A percentile compares a stretch with the other conserved stretches of the same genome.
Evolutionary conservation across 2,797 vertebrate species (phyloP).

Genomic region (Myiotriccus ornatus): DNA sequence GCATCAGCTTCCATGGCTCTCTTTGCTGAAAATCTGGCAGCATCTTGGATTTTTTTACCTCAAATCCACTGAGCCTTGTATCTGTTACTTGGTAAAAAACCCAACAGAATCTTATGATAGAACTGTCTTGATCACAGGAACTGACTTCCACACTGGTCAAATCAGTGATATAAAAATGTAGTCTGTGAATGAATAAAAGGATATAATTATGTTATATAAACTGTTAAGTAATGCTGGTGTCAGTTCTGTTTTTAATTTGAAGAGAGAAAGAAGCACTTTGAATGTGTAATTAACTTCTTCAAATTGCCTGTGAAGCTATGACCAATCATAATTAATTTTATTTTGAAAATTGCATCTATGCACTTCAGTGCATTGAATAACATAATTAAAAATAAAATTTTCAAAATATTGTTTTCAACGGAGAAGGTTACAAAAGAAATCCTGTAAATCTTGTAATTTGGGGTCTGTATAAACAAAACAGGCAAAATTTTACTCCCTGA

Average conservation of each 20-base stretch:
- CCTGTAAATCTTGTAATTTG: conserved; percentile 14
- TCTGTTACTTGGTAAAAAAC: not conserved
- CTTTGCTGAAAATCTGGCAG: not conserved
- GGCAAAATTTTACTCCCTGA: not conserved
- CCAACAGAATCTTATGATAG: fast-evolving
- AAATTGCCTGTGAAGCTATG: conserved; percentile 20
- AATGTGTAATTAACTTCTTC: conserved; percentile 40
- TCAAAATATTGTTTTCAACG: not conserved
- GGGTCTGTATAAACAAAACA: not conserved
- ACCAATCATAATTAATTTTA: conserved; percentile 32
- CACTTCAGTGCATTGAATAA: not conserved
- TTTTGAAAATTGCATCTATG: not conserved
- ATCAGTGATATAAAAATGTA: not conserved
- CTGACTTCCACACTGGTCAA: not conserved
- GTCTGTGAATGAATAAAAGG: not conserved
- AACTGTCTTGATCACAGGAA: not conserved
- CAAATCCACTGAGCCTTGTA: not conserved
- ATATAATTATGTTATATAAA: conserved; percentile 20
- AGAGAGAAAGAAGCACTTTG: not conserved
- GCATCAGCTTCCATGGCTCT: not conserved
- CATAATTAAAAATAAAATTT: conserved; percentile 5
- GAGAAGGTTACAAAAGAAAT: not conserved
- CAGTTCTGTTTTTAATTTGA: conserved; percentile 18
- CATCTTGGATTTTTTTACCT: not conserved
- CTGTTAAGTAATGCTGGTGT: conserved; percentile 9